Base-by-base conservation (phyloP, 2,113 vertebrate genomes). In the Falcunculus frontatus region DNA sequence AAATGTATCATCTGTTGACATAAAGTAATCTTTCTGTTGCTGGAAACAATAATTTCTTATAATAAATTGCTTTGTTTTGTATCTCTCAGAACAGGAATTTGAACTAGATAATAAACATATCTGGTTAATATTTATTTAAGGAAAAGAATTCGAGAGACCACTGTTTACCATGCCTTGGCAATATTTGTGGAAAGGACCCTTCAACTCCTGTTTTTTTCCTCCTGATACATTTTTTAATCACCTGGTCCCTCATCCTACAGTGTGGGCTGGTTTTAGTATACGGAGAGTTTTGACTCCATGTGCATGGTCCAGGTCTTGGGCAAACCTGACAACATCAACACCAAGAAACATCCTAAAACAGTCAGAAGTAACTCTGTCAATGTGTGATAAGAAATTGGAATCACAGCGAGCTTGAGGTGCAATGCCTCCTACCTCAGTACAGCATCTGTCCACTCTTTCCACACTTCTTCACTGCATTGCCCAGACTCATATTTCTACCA, bases 401-500 rank as follows among this genome's bases (percentile, higher is more conserved):
- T 47, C 17, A 42, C 10, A 49, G 19, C 0, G 4, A 69, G 4
- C 6, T 26, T 78, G 50, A 85, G 18, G 7, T 65, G 11, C 5
- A 3, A 6, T 60, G 11, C 5, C 13, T 78, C 12, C 25, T 0
- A 1, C 11, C 4, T 79, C 10, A 10, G 7, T 16, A 70, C 13
- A 60, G 5, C 9, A 37, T 8, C 23, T 50, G 16, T 16, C 7
- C 10, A 17, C 14, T 46, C 11, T 10, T 50, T 21, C 22, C 7
- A 7, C 32, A 27, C 3, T 37, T 75, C n/a, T 17, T 53, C 25
- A 26, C 5, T 4, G 1, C 0, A 1, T 23, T 70, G 19, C 5
- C 16, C 21, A 52, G 9, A 9, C 9, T 30, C 15, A 10, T 10
- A 18, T 53, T 62, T 74, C 60, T 52, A 16, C 8, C 10, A 30